These are phyloP conservation scores for Aphis gossypii DNA, from an alignment of 1,140 invertebrate species.

Conservation along the genomic window DNA sequence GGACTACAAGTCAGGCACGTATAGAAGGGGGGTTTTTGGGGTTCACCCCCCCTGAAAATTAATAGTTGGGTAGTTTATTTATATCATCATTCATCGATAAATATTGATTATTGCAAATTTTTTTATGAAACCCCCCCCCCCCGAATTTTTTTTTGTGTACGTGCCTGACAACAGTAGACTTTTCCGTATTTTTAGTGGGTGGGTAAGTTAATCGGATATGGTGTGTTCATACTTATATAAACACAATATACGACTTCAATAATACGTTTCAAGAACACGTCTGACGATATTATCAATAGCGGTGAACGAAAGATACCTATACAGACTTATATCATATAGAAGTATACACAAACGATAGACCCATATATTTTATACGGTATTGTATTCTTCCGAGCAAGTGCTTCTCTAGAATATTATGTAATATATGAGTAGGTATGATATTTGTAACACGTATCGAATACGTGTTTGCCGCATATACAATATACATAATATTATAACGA, in stretches of 20 bases:
- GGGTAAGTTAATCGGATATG: not conserved
- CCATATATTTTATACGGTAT: not conserved
- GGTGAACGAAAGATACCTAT: not conserved
- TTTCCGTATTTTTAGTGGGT: not conserved
- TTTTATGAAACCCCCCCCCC: no score
- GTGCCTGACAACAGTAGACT: not conserved
- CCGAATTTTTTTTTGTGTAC: no score
- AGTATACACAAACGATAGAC: not conserved
- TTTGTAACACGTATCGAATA: not conserved
- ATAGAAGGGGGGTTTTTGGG: no score
- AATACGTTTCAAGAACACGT: not conserved
- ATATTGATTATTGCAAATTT: no score
- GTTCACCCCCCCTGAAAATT: no score
- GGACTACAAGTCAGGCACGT: not conserved
- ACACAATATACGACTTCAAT: not conserved
- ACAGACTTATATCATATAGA: not conserved
- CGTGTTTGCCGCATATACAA: not conserved
- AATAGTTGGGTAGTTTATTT: no score
- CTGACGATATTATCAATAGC: slow-evolving; percentile 1
- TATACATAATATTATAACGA: not conserved
- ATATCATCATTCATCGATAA: no score
- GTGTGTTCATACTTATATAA: not conserved
- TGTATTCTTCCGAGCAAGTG: not conserved
- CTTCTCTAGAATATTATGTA: not conserved
- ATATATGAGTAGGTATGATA: not conserved